Base-by-base conservation (phyloP, 2,113 vertebrate genomes). In the Anser cygnoides region DNA sequence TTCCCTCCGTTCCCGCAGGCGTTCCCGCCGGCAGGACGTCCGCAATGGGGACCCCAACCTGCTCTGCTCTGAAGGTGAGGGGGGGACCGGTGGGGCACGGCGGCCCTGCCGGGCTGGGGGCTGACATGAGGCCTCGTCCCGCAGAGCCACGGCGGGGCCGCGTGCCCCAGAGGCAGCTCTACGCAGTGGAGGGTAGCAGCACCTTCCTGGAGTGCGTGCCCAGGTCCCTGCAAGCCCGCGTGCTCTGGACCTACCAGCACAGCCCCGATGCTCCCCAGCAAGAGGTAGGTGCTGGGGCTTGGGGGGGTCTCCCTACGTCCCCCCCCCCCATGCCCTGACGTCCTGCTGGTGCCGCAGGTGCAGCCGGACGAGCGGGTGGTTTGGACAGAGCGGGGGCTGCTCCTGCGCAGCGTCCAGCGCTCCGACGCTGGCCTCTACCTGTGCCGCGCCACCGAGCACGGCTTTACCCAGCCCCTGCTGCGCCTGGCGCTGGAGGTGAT, bases 41-140 rank as follows among this genome's bases (percentile, higher is more conserved):
- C 98, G 98, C 97, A 99, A 99, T 0, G 99, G 99, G 11, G 99
- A 99, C 90, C 99, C 99, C 76, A 99, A 98, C n/a, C 90, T 98
- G 7, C 97, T 99, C 35, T 99, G 99, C 95, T 99, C 99, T 3
- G 99, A 99, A 97, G 99, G 99, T 99, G 57, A 67, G 61, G 25
- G 26, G 52, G 37, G 37, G 35, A 35, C 35, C 6, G 25, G 14
- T 16, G 61, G 35, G 61, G 52, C 26, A 16, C 8, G 26, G 26
- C 26, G 8, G 5, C 22, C 23, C 61, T 58, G 62, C 43, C 0
- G 0, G 43, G 22, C 7, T 0, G 9, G 26, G 29, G 8, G 8
- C 83, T 93, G 58, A 95, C 1, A 26, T 54, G 10, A 9, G 57
- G 14, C 52, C 3, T 0, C 90, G 68, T 92, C 13, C 86, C 76